Percentiles rank a stretch among this genome's conserved stretches.
phyloP scores from a whole-genome alignment of 2,797 vertebrate species.

The Cichlasoma orientale region DNA sequence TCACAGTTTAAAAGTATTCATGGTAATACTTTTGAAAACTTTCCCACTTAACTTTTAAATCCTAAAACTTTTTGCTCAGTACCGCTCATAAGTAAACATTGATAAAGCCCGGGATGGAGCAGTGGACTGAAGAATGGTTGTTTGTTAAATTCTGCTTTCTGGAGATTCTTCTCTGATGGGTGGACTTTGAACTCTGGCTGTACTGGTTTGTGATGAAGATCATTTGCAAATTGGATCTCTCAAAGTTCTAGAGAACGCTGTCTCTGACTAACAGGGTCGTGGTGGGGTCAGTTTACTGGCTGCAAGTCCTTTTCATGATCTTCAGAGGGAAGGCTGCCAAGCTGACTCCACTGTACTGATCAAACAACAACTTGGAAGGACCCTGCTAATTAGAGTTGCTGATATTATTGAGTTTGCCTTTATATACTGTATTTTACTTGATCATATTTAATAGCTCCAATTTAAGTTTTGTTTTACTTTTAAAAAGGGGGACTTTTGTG shows the following conservation, averaged over 20 bases:
- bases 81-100: not conserved
- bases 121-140: not conserved
- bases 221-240: conserved; percentile 26
- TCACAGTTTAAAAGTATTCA: not conserved
- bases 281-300: conserved; percentile 32
- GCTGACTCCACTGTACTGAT: conserved; percentile 15
- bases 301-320: conserved; percentile 23
- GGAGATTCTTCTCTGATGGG: not conserved
- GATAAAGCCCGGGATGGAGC: not conserved
- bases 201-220: conserved; percentile 4
- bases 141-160: not conserved
- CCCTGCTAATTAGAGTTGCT: conserved; percentile 22
- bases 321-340: conserved; percentile 31
- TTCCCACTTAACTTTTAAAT: not conserved
- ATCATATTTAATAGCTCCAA: conserved; percentile 10
- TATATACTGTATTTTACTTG: not conserved
- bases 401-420: not conserved
- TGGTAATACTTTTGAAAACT: not conserved
- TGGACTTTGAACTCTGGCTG: not conserved
- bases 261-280: not conserved
- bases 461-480: conserved; percentile 15
- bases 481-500: conserved; percentile 4
- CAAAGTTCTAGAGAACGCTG: not conserved
- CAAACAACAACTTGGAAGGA: conserved; percentile 29
- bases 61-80: not conserved